Base-by-base conservation (phyloP, 2,888 invertebrate species). In the Alloscopus bannaensis region DNA sequence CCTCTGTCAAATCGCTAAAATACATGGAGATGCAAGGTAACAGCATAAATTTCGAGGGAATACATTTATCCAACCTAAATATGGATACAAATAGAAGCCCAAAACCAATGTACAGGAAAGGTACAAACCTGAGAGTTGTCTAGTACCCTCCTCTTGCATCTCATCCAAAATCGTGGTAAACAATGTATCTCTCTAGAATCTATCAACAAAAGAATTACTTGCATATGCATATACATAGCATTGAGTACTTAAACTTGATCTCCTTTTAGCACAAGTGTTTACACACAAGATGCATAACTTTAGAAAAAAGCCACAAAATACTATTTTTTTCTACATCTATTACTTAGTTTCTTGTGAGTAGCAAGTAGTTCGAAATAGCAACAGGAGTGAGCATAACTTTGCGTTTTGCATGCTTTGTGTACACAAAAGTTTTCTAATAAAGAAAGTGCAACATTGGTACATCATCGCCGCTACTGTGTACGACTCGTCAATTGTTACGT, bases 181-280 rank as follows among this genome's bases (percentile, higher is more conserved):
- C 36, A 36, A 45, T 45, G n/a, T 45, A 45, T 45, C 4, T 18
- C 13, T 11, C 45, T 16, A n/a, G n/a, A n/a, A 45, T 16, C 18
- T 45, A n/a, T 11, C 45, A 11, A 45, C n/a, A 52, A 16, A 52
- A 24, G 22, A 52, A 22, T 6, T 36, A 36, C 36, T 36, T 36
- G 8, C 8, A 52, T 4, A 3, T 52, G 52, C 22, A 22, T 22
- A n/a, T 16, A 22, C 24, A 24, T 11, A 52, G 24, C 22, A n/a
- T 20, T 52, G 52, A 52, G 52, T 52, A 52, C 52, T 52, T 52
- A 20, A 60, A 36, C 60, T 60, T 60, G 60, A 60, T 60, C 60
- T 60, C 40, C 40, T 60, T 60, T n/a, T n/a, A n/a, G n/a, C n/a
- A n/a, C n/a, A n/a, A n/a, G n/a, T n/a, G n/a, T n/a, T n/a, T n/a